phyloP scores from a whole-genome alignment of 2,888 invertebrate genomes.

The Exephanes ischioxanthus region DNA sequence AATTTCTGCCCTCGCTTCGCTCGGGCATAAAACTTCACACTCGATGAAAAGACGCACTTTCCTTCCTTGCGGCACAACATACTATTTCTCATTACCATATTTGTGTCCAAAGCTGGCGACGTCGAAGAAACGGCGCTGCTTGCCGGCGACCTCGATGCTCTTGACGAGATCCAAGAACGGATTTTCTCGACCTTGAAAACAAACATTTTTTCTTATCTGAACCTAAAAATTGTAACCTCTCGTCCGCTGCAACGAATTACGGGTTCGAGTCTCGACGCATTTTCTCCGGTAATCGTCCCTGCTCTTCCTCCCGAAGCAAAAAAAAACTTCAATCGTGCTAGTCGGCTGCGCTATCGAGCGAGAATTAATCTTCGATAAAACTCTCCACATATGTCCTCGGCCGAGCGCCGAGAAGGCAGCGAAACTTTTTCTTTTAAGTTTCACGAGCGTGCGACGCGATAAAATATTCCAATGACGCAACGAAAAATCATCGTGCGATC shows the following conservation, averaged over 20 bases:
- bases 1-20: no score
- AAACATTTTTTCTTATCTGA: constrained; percentile 10
- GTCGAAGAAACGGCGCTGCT: constrained; percentile 92
- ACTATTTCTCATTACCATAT: constrained; percentile 88
- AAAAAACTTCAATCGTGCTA: neutral
- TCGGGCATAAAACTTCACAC: no score
- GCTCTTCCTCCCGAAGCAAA: neutral
- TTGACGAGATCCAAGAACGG: constrained; percentile 89
- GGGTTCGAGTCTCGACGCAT: neutral
- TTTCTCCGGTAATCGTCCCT: neutral
- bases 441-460: neutral
- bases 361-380: constrained; percentile 8
- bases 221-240: neutral
- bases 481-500: neutral
- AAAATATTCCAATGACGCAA: constrained; percentile 13
- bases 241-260: constrained; percentile 1
- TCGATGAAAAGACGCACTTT: no score
- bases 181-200: constrained; percentile 86
- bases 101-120: constrained; percentile 90
- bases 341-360: neutral
- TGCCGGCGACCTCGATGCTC: constrained; percentile 87
- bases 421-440: constrained; percentile 25
- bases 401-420: neutral
- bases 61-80: no score
- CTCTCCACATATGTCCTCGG: constrained; percentile 31